Base-by-base conservation (phyloP, 2,888 invertebrate genomes). In the Aethes cnicana region DNA sequence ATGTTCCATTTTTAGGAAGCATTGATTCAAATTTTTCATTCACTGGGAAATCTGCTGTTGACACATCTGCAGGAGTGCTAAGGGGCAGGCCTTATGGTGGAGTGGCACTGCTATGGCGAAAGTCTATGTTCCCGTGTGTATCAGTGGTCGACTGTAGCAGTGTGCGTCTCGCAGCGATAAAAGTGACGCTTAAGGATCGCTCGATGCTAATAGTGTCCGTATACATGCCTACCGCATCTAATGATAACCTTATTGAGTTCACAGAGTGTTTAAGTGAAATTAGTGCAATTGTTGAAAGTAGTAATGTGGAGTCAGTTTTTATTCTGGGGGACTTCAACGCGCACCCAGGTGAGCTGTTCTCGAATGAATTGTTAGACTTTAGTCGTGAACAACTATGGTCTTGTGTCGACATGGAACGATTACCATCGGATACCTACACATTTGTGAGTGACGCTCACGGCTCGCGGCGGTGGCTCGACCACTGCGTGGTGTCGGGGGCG, bases 241-340 rank as follows among this genome's bases (percentile, higher is more conserved):
- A 3, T 2, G 30, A 30, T 6, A 30, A 30, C 7, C 3, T 30
- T 5, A 14, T 14, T 2, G 12, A 30, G 6, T 30, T 30, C 7
- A 30, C 7, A 6, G 30, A 30, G 14, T 35, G 35, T 35, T 20
- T 35, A 9, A 20, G 18, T 35, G 18, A 35, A 35, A 35, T 35
- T 6, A 20, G 18, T 18, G 35, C 20, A 4, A 35, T 35, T 9
- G 20, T 35, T 4, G 35, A 35, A 17, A 35, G 35, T 35, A 7
- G 17, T 9, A 17, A 9, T 4, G 35, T 9, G 4, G 35, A 35
- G 18, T 8, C 18, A 3, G 35, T 35, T 3, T 35, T 35, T 20
- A 20, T 35, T 3, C n/a, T 35, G 2, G 35, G 20, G 9, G 9
- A 20, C n/a, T n/a, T n/a, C n/a, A n/a, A n/a, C n/a, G n/a, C n/a